Evolutionary conservation across 2,888 invertebrate genomes (phyloP), one percentile per base, ranked within the genome.

Genomic region (Luffia ferchaultella): DNA sequence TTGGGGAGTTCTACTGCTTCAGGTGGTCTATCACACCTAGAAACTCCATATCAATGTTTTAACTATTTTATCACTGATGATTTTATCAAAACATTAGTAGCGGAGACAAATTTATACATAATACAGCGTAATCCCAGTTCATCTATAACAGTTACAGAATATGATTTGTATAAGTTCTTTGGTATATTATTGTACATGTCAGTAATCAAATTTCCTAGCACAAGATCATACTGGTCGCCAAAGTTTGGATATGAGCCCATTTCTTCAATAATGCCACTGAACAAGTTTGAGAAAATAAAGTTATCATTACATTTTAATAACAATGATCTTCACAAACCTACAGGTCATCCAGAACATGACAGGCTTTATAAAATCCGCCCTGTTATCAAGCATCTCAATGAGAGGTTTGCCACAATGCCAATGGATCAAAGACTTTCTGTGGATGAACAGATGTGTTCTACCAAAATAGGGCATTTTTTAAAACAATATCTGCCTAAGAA

Each of bases 371-470:
- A 61, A 55, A 58, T 62, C 51, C 54, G 57, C 48, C 58, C 57
- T 55, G 53, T 59, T 42, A 57, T 59, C 54, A 51, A 57, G 50
- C 56, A 60, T 46, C 55, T 68, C 52, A 63, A 63, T 57, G 53
- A 58, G 53, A 62, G 56, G 51, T 63, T 64, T 61, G 55, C 54
- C 20, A 54, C 54, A 54, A 54, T 67, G 51, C 57, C 63, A 51
- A 55, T 64, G 49, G 58, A 67, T 54, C 57, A 59, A 55, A 51
- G 57, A 47, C 56, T 66, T 19, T 56, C 58, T 41, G 52, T 62
- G 46, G 60, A 62, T 53, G 58, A 60, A 55, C 58, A 61, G 49
- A 60, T 59, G 54, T 58, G 63, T 58, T 52, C 63, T 17, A 67
- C 62, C 45, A 67, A 67, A 61, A 55, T 56, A 46, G 48, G 58